These are phyloP conservation scores for Sparidentex hasta DNA, from an alignment of 2,797 vertebrate genomes.

Conservation along the genomic window DNA sequence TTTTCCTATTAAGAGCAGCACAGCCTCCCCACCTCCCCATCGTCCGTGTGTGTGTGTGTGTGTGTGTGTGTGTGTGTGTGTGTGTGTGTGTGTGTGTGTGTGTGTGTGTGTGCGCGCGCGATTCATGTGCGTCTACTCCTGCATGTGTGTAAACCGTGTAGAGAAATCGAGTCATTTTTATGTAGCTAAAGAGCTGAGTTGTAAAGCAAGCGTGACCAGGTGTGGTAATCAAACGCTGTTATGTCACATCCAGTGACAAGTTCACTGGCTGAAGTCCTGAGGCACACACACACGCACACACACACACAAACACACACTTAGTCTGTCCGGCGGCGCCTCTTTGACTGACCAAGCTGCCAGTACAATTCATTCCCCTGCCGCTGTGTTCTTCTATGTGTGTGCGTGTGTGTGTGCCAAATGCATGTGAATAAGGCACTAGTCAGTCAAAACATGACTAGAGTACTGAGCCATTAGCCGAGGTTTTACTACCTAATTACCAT, in stretches of 20 bases:
- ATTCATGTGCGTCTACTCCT: slow-evolving; percentile 13
- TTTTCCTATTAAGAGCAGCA: slow-evolving; percentile 42
- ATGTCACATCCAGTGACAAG: slow-evolving; percentile 50
- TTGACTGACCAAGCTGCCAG: slow-evolving; percentile 78
- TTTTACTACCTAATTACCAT: slow-evolving; percentile 78
- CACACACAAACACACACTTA: slow-evolving; percentile 23
- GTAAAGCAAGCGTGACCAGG: slow-evolving; percentile 39
- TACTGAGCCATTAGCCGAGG: slow-evolving; percentile 70
- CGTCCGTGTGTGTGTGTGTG: slow-evolving; percentile 10
- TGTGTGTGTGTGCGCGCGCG: no score
- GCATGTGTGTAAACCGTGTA: slow-evolving; percentile 15
- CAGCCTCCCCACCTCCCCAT: background rate
- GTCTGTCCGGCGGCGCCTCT: slow-evolving; percentile 74
- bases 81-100: background rate
- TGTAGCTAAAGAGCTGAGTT: slow-evolving; percentile 33
- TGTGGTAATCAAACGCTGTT: slow-evolving; percentile 35
- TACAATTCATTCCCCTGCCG: slow-evolving; percentile 67
- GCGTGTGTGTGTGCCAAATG: slow-evolving; percentile 48
- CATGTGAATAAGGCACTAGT: slow-evolving; percentile 76
- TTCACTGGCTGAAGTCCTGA: slow-evolving; percentile 33
- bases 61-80: slow-evolving; percentile 10
- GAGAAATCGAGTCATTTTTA: slow-evolving; percentile 12
- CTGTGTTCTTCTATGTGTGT: slow-evolving; percentile 36
- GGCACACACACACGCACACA: slow-evolving; percentile 5
- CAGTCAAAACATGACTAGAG: slow-evolving; percentile 80